phyloP scores from a whole-genome alignment of 1,140 invertebrate genomes.

The Bradysia coprophila region DNA sequence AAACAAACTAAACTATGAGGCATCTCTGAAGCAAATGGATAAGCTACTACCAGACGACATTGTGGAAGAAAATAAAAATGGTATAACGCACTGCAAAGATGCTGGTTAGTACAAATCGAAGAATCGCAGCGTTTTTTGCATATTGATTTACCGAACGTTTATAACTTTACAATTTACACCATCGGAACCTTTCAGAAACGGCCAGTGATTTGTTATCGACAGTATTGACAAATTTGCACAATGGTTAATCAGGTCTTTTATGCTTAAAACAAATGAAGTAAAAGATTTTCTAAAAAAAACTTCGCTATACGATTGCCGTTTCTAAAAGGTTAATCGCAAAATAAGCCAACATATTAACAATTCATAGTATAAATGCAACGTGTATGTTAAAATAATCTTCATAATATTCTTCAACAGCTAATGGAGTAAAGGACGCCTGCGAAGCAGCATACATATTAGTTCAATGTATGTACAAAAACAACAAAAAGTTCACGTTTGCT shows the following conservation, averaged over 20 bases:
- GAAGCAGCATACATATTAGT: not conserved
- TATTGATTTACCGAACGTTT: too few species aligned
- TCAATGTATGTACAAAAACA: not conserved
- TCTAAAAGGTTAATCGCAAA: too few species aligned
- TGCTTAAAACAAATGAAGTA: too few species aligned
- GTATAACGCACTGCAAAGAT: constrained; percentile 23
- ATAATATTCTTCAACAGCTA: not conserved
- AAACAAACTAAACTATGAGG: constrained; percentile 26
- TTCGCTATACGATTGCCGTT: too few species aligned
- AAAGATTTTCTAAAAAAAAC: too few species aligned
- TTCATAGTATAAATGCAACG: too few species aligned
- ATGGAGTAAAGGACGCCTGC: not conserved
- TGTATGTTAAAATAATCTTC: not conserved
- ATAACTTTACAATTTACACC: too few species aligned
- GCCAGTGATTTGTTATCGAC: too few species aligned
- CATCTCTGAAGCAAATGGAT: constrained; percentile 26
- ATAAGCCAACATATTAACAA: too few species aligned
- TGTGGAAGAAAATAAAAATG: constrained; percentile 23
- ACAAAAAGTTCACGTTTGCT: not conserved
- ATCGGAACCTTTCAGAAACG: too few species aligned
- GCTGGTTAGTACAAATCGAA: constrained; percentile 17
- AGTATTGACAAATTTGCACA: too few species aligned
- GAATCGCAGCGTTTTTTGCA: not conserved
- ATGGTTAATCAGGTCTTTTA: too few species aligned
- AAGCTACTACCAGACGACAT: constrained; percentile 26